Percentiles rank a stretch among this genome's conserved stretches.
Conservation (phyloP, 2,888 invertebrate genomes). For the Hypena proboscidalis region DNA sequence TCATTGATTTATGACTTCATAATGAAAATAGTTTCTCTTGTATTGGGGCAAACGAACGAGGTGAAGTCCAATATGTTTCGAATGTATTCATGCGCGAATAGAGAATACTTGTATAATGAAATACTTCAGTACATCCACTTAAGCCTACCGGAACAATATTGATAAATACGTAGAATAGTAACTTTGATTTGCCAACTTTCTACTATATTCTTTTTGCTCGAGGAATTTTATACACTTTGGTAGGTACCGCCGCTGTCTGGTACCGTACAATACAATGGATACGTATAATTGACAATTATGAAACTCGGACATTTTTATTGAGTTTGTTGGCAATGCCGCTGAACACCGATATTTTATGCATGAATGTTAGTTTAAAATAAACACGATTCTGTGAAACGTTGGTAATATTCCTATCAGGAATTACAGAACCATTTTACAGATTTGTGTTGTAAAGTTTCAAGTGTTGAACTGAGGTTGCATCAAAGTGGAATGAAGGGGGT, state of each 20-base stretch:
- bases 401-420: too few species aligned
- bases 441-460: too few species aligned
- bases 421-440: too few species aligned
- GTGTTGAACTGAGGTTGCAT: too few species aligned
- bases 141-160: slow-evolving; percentile 21
- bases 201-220: slow-evolving; percentile 23
- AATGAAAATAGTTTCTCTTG: slow-evolving; percentile 78
- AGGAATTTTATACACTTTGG: too few species aligned
- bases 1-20: slow-evolving; percentile 80
- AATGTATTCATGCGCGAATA: slow-evolving; percentile 52
- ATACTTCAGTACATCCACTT: slow-evolving; percentile 43
- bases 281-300: too few species aligned
- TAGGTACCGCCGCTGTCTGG: not conserved
- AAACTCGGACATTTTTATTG: too few species aligned
- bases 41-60: slow-evolving; percentile 49
- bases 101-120: slow-evolving; percentile 57
- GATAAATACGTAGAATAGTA: slow-evolving; percentile 44
- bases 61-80: slow-evolving; percentile 48
- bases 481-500: too few species aligned
- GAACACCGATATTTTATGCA: too few species aligned
- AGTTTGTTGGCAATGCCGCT: too few species aligned
- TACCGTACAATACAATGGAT: slow-evolving; percentile 1
- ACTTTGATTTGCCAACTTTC: slow-evolving; percentile 35
- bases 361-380: too few species aligned
- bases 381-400: too few species aligned